phyloP scores from a whole-genome alignment of 2,888 invertebrate species.

The Scaptodrosophila latifasciaeformis region DNA sequence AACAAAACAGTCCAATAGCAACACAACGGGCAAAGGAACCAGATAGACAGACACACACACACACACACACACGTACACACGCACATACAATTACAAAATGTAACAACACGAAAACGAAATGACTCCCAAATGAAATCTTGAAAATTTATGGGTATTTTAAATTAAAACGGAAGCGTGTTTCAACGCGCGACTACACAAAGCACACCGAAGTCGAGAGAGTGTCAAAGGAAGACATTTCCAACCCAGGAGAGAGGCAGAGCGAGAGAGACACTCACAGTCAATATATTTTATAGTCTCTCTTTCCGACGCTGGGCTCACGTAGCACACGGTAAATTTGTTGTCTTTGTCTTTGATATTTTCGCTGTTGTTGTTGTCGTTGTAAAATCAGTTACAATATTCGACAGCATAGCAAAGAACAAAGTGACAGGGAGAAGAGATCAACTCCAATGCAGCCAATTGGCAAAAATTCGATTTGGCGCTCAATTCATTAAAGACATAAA shows the following conservation, averaged over 20 bases:
- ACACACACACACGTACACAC: constrained; percentile 13
- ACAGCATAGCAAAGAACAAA: constrained; percentile 31
- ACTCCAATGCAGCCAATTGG: constrained; percentile 45
- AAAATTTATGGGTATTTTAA: constrained; percentile 75
- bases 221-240: constrained; percentile 5
- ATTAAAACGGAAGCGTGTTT: constrained; percentile 74
- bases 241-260: constrained; percentile 28
- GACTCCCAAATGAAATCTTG: constrained; percentile 73
- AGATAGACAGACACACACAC: constrained; percentile 1
- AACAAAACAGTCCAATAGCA: constrained; percentile 34
- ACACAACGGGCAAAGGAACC: constrained; percentile 14
- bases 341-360: constrained; percentile 26
- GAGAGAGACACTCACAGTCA: constrained; percentile 40
- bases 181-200: constrained; percentile 53
- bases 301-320: constrained; percentile 42
- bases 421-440: constrained; percentile 9
- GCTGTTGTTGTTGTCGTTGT: too few relatives aligned
- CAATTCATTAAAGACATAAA: constrained; percentile 71
- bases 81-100: constrained; percentile 62
- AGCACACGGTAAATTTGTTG: constrained; percentile 47
- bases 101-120: constrained; percentile 64
- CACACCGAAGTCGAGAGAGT: constrained; percentile 9
- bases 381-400: constrained; percentile 65
- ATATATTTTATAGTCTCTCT: constrained; percentile 57
- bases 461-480: constrained; percentile 58